Base-by-base conservation (phyloP, 2,797 vertebrate genomes). In the Anguilla marmorata region DNA sequence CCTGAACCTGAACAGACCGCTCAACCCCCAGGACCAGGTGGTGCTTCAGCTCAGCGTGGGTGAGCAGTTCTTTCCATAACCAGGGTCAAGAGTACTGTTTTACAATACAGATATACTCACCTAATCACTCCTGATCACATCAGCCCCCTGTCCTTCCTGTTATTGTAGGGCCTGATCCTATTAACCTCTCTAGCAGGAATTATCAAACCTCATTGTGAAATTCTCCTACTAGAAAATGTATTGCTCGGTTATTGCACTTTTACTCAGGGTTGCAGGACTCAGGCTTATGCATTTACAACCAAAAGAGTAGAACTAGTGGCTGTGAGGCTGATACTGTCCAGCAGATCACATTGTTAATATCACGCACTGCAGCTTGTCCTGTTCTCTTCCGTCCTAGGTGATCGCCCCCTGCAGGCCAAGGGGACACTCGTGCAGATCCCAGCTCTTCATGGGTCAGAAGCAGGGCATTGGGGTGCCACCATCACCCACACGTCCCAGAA, bases 401-500 rank as follows among this genome's bases (percentile, higher is more conserved):
- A 88, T 1, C 90, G 88, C 0, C 93, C 94, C 0, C 58, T 63
- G 58, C 86, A 89, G 56, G 16, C 2, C 69, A 92, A 45, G 11
- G 91, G 89, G 0, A 92, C 90, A 1, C 33, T 92, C 76, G 1
- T 94, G 90, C 88, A 66, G 0, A 86, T 94, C 82, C 90, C 90
- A 2, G 54, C 88, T 0, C 90, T 2, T 12, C 0, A 0, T 0
- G 27, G 88, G 5, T 0, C 16, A 1, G 0, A 87, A 0, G 0
- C 21, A 21, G 54, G 72, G 0, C 0, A 84, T 30, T 95, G 95
- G 94, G 84, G 89, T 24, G 87, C 92, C 54, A 87, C 88, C 8
- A 0, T 90, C 0, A 0, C 45, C 37, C 60, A 88, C 85, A 88
- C 4, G 41, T 52, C 3, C 0, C 90, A 90, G 24, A 90, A 14